These are phyloP conservation scores for Piliocolobus tephrosceles DNA, from an alignment of 2,113 vertebrate species.

Conservation along the genomic window DNA sequence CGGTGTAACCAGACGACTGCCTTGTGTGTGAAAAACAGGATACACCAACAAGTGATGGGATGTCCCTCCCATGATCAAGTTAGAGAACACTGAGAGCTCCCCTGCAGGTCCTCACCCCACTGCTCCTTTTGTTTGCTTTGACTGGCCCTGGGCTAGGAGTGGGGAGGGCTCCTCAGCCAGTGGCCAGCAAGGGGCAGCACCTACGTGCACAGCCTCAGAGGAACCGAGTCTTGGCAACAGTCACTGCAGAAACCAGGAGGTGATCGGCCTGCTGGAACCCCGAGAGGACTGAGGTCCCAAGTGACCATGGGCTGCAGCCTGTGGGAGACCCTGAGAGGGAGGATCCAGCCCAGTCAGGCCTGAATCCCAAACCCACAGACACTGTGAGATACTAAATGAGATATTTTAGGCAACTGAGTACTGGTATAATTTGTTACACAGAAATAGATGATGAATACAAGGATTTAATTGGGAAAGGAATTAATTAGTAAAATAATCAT, in stretches of 20 bases:
- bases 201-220: accelerated
- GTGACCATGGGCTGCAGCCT: background rate
- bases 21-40: too few species aligned
- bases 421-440: background rate
- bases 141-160: accelerated
- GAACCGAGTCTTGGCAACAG: accelerated
- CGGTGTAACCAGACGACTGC: background rate
- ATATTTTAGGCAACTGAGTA: background rate
- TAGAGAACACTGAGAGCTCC: background rate
- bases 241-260: too few species aligned
- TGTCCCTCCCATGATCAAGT: background rate
- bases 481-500: too few species aligned
- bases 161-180: background rate
- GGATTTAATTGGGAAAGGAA: background rate
- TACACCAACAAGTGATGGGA: background rate
- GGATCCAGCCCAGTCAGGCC: too few species aligned
- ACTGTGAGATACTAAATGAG: accelerated
- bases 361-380: too few species aligned
- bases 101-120: too few species aligned
- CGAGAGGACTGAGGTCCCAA: accelerated
- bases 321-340: accelerated
- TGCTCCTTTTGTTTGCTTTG: background rate
- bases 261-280: accelerated
- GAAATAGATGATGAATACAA: background rate
- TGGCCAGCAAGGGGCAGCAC: background rate